Conservation (phyloP, 2,113 vertebrate species). For the Cynoglossus semilaevis region DNA sequence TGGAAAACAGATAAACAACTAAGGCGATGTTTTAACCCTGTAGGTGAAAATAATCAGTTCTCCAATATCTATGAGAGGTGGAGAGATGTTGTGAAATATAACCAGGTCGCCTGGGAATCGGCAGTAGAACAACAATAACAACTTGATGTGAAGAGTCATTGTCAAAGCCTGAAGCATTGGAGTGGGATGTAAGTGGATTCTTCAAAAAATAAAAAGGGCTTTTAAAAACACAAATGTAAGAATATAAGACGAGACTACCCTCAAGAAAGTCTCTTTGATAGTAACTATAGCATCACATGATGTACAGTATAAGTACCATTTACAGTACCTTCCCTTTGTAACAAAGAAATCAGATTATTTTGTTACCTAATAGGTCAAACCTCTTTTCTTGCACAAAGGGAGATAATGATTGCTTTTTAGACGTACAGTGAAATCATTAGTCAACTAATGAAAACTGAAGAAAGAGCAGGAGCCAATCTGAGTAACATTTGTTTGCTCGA, state of each 20-base stretch:
- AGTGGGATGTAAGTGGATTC: slow-evolving; percentile 19
- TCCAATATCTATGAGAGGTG: not conserved
- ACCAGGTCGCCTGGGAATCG: not conserved
- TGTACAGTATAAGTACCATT: too few relatives aligned
- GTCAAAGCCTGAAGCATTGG: slow-evolving; percentile 13
- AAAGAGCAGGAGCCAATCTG: too few relatives aligned
- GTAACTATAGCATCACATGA: too few relatives aligned
- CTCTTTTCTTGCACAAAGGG: too few relatives aligned
- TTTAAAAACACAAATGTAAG: not conserved
- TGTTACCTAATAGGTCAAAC: too few relatives aligned
- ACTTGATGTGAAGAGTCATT: slow-evolving; percentile 23
- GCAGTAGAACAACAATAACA: slow-evolving; percentile 6
- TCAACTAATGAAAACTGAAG: too few relatives aligned
- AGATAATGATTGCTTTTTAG: too few relatives aligned
- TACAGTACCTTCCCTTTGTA: too few relatives aligned
- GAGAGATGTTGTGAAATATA: not conserved
- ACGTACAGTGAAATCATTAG: too few relatives aligned
- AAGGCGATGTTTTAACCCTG: slow-evolving; percentile 3
- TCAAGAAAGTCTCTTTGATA: too few relatives aligned
- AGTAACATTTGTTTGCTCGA: too few relatives aligned
- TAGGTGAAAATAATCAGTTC: slow-evolving; percentile 2
- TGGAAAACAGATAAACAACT: not conserved
- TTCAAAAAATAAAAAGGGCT: not conserved
- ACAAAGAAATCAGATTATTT: too few relatives aligned
- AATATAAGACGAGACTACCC: not conserved